A percentile compares a stretch with the other conserved stretches of the same genome.
These are phyloP conservation scores for Acromyrmex heyeri DNA, from an alignment of 1,140 invertebrate species.

Conservation along the genomic window DNA sequence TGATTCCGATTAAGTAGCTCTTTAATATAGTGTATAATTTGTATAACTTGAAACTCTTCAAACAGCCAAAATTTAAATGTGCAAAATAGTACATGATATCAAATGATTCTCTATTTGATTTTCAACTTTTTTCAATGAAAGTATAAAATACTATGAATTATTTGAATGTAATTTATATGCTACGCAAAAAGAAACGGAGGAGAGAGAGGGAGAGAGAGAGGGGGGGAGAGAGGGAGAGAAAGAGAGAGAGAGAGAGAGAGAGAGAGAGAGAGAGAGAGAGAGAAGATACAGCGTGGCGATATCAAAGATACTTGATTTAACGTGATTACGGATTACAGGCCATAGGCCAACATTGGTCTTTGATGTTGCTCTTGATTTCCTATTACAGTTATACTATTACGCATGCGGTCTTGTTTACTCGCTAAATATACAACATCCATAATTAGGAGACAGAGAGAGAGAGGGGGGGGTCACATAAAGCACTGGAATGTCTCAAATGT, in stretches of 20 bases:
- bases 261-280: background rate
- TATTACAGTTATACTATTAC: conserved; percentile 50
- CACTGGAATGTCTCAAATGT: background rate
- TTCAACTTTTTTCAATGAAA: background rate
- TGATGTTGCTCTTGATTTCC: conserved; percentile 46
- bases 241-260: background rate
- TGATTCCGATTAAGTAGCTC: too few relatives aligned
- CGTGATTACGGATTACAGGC: conserved; percentile 36
- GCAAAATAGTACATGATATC: background rate
- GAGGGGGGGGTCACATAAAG: background rate
- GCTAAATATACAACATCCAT: background rate
- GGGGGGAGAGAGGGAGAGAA: too few relatives aligned
- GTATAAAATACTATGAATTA: background rate
- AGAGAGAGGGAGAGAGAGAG: background rate
- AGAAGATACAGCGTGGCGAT: background rate
- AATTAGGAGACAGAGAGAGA: background rate
- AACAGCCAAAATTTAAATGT: background rate
- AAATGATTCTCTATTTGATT: too few relatives aligned
- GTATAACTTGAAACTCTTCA: too few relatives aligned
- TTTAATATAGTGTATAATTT: too few relatives aligned
- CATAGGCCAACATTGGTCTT: conserved; percentile 35
- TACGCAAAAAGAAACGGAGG: background rate
- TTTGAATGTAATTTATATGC: conserved; percentile 27
- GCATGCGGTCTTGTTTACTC: conserved; percentile 36
- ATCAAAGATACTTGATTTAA: conserved; percentile 62